Evolutionary conservation across 2,113 vertebrate genomes (phyloP).

Genomic region (Cinclus mexicanus): DNA sequence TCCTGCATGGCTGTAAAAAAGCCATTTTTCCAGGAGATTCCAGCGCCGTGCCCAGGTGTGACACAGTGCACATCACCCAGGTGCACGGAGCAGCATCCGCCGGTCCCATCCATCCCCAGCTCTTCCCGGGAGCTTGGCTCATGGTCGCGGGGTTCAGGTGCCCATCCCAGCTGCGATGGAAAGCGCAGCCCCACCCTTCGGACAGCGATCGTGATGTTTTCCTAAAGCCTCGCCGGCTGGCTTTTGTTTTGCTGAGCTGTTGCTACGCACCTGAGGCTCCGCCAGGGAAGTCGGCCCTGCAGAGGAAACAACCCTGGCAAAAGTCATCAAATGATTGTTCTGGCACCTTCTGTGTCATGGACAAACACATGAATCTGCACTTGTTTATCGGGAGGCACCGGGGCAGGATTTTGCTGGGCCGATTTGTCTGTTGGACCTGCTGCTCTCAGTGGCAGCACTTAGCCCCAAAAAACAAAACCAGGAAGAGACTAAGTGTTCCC

Average conservation of each 20-base stretch:
- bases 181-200: neutral
- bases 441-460: constrained; percentile 29
- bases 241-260: constrained; percentile 64
- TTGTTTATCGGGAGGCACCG: constrained; percentile 43
- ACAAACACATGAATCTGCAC: constrained; percentile 9
- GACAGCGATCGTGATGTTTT: constrained; percentile 7
- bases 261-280: constrained; percentile 50
- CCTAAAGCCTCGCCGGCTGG: neutral
- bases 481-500: constrained; percentile 82
- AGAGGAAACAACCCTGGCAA: constrained; percentile 32
- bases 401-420: constrained; percentile 1
- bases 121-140: neutral
- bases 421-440: constrained; percentile 8
- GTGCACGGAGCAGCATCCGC: neutral
- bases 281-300: neutral
- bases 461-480: constrained; percentile 80
- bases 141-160: neutral
- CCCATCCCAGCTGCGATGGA: neutral
- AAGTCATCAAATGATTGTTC: constrained; percentile 49
- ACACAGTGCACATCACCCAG: neutral
- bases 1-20: accelerated
- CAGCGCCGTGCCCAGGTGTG: neutral
- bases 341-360: constrained; percentile 22
- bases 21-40: neutral
- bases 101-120: accelerated